phyloP scores from a whole-genome alignment of 2,888 invertebrate species.

The Netelia melanura region DNA sequence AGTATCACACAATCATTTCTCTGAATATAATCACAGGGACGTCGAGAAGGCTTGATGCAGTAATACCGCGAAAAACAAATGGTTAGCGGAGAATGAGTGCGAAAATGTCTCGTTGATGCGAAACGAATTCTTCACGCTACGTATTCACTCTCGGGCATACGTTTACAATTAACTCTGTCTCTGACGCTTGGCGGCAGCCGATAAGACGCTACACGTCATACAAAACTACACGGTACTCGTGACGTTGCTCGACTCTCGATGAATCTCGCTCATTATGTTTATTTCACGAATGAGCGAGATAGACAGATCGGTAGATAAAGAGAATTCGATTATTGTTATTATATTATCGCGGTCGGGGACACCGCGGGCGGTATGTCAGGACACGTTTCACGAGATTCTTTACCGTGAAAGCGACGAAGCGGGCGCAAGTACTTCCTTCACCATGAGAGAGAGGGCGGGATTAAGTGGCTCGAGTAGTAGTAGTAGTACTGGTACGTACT shows the following conservation, averaged over 20 bases:
- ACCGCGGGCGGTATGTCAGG: slow-evolving; percentile 57
- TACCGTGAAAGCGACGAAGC: slow-evolving; percentile 56
- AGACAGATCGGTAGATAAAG: slow-evolving; percentile 14
- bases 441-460: slow-evolving; percentile 20
- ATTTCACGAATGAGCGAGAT: slow-evolving; percentile 29
- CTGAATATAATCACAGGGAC: background rate
- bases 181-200: slow-evolving; percentile 60
- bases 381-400: slow-evolving; percentile 65
- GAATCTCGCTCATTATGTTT: slow-evolving; percentile 57
- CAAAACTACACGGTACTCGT: slow-evolving; percentile 60
- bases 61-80: slow-evolving; percentile 14
- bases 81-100: background rate
- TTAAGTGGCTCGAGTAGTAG: slow-evolving; percentile 52
- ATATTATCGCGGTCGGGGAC: slow-evolving; percentile 43
- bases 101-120: slow-evolving; percentile 26
- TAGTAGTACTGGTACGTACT: slow-evolving; percentile 56
- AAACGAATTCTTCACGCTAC: slow-evolving; percentile 25
- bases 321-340: slow-evolving; percentile 58
- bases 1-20: background rate
- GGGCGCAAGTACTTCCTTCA: slow-evolving; percentile 12
- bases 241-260: slow-evolving; percentile 59
- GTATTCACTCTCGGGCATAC: slow-evolving; percentile 16
- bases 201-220: slow-evolving; percentile 65
- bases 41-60: too few species aligned
- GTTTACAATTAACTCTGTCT: slow-evolving; percentile 4